Percentiles rank a stretch among this genome's conserved stretches.
phyloP scores from a whole-genome alignment of 2,797 vertebrate genomes.

The Clamator glandarius region DNA sequence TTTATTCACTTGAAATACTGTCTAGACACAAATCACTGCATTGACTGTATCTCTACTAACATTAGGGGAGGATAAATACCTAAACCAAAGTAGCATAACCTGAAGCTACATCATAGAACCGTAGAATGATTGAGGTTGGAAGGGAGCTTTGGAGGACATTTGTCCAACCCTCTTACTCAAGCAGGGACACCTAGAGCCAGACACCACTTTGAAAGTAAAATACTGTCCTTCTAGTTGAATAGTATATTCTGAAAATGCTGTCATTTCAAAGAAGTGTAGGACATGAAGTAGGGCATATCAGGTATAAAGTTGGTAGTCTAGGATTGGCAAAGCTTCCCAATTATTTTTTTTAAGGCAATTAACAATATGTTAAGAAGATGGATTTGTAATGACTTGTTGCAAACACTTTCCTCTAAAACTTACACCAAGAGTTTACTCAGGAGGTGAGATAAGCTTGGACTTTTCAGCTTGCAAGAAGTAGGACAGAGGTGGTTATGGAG shows the following conservation, averaged over 20 bases:
- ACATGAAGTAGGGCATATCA: background rate
- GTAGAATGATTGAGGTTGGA: background rate
- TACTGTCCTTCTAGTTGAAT: background rate
- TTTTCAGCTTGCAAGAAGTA: background rate
- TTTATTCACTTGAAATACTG: background rate
- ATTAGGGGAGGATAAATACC: background rate
- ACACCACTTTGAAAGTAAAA: background rate
- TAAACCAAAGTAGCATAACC: background rate
- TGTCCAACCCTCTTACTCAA: background rate
- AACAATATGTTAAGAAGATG: background rate
- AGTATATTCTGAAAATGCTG: background rate
- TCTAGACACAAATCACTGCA: background rate
- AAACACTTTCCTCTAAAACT: background rate
- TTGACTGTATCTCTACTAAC: background rate
- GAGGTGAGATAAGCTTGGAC: background rate
- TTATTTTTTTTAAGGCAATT: background rate
- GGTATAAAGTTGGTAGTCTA: background rate
- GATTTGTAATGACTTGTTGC: background rate
- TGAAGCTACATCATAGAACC: background rate
- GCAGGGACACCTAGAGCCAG: background rate
- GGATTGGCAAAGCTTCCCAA: background rate
- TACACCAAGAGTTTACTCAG: background rate
- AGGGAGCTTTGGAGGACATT: background rate
- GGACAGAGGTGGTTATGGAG: background rate
- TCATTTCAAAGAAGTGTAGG: background rate